Evolutionary conservation across 2,797 vertebrate species (phyloP).

Genomic region (Gallirallus australis): DNA sequence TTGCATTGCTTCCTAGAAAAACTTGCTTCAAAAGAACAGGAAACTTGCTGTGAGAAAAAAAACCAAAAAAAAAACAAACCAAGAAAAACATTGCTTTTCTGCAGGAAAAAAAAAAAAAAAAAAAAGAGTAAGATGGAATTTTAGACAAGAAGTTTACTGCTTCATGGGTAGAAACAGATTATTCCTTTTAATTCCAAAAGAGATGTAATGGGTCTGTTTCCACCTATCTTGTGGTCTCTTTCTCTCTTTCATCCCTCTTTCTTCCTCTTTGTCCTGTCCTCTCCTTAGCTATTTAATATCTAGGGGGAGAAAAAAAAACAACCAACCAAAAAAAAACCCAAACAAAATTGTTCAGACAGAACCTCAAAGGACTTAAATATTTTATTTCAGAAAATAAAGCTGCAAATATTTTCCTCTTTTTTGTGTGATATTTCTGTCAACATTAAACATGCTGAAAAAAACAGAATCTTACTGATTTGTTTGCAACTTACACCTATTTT

Average conservation of each 20-base stretch:
- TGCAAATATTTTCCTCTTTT: not conserved
- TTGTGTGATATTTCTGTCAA: not conserved
- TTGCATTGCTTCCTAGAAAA: not conserved
- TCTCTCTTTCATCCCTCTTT: not conserved
- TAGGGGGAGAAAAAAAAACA: too few relatives aligned
- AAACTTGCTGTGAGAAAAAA: fast-evolving
- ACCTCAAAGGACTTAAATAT: not conserved
- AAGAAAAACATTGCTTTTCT: not conserved
- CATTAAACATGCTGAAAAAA: not conserved
- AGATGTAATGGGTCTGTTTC: not conserved
- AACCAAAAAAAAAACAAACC: too few relatives aligned
- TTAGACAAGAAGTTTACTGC: not conserved
- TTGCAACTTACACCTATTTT: not conserved
- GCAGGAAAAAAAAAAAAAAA: not conserved
- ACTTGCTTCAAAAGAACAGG: not conserved
- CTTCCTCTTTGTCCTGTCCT: not conserved
- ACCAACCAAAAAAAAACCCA: too few relatives aligned
- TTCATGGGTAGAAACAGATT: not conserved
- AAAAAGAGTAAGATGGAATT: not conserved
- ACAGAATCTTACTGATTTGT: not conserved
- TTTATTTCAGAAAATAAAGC: not conserved
- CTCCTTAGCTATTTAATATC: not conserved
- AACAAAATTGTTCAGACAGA: not conserved
- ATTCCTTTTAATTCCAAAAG: not conserved
- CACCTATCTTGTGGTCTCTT: fast-evolving